phyloP scores from a whole-genome alignment of 2,797 vertebrate genomes.

The Philypnodon macrostomus region DNA sequence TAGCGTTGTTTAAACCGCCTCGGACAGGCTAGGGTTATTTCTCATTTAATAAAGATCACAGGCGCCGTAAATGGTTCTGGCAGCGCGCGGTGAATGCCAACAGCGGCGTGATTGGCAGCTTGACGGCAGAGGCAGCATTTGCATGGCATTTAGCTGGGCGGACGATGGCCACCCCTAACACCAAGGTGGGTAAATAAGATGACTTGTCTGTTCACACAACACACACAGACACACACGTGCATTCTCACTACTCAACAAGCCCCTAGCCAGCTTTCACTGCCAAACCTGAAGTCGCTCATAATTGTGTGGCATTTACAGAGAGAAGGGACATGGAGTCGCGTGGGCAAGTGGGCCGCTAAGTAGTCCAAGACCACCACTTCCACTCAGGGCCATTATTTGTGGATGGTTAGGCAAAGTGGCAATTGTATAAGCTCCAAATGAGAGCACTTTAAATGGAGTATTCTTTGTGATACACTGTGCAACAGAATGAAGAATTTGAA shows the following conservation, averaged over 20 bases:
- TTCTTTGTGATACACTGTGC: background rate
- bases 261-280: conserved; percentile 54
- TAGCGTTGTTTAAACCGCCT: conserved; percentile 86
- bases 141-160: conserved; percentile 95
- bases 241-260: conserved; percentile 62
- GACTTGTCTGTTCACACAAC: conserved; percentile 74
- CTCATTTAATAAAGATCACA: conserved; percentile 96
- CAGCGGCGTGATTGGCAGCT: conserved; percentile 89
- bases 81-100: conserved; percentile 96
- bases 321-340: conserved; percentile 48
- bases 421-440: conserved; percentile 24
- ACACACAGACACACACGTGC: conserved; percentile 48
- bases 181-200: conserved; percentile 78
- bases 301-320: conserved; percentile 71
- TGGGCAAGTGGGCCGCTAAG: conserved; percentile 41
- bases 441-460: conserved; percentile 8
- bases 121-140: conserved; percentile 93
- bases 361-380: conserved; percentile 29
- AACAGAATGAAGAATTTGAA: background rate
- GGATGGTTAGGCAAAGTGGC: conserved; percentile 31
- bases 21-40: conserved; percentile 84
- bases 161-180: conserved; percentile 68
- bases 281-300: conserved; percentile 61
- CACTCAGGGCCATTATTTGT: conserved; percentile 36
- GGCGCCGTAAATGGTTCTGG: conserved; percentile 94